Percentiles rank a stretch among this genome's conserved stretches.
phyloP scores from a whole-genome alignment of 2,888 invertebrate species.

The Pediacus dermestoides region DNA sequence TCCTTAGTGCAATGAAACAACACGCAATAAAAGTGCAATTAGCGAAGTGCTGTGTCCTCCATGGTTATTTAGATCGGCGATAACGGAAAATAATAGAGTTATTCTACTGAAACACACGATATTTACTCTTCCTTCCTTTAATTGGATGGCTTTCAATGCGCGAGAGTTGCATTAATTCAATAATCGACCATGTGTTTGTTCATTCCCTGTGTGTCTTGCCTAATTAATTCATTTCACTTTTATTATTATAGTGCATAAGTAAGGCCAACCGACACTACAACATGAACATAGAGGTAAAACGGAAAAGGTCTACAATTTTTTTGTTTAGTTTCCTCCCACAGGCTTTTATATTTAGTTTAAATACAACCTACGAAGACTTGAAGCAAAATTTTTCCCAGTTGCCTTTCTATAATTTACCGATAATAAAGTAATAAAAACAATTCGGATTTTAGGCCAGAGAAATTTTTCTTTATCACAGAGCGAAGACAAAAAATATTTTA shows the following conservation, averaged over 20 bases:
- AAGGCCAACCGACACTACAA: no score
- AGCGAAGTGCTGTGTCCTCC: slow-evolving; percentile 47
- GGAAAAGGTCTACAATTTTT: no score
- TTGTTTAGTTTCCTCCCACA: no score
- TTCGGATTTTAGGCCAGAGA: no score
- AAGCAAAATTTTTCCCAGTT: no score
- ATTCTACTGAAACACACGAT: slow-evolving; percentile 46
- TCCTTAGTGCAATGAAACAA: slow-evolving; percentile 18
- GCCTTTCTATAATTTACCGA: no score
- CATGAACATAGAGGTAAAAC: no score
- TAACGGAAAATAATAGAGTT: slow-evolving; percentile 47
- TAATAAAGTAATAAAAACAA: no score
- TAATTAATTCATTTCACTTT: slow-evolving; percentile 24
- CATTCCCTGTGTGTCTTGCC: slow-evolving; percentile 7
- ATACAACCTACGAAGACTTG: no score
- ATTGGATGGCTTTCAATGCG: slow-evolving; percentile 33
- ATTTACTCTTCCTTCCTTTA: slow-evolving; percentile 45
- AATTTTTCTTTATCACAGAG: no score
- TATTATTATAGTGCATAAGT: slow-evolving; percentile 11
- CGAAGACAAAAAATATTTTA: no score
- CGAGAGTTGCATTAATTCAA: slow-evolving; percentile 17
- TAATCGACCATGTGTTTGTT: slow-evolving; percentile 14
- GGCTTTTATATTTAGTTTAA: no score
- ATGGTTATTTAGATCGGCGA: slow-evolving; percentile 49
- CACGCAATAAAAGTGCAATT: slow-evolving; percentile 47